Evolutionary conservation across 2,113 vertebrate species (phyloP).

Genomic region (Ornithorhynchus anatinus): DNA sequence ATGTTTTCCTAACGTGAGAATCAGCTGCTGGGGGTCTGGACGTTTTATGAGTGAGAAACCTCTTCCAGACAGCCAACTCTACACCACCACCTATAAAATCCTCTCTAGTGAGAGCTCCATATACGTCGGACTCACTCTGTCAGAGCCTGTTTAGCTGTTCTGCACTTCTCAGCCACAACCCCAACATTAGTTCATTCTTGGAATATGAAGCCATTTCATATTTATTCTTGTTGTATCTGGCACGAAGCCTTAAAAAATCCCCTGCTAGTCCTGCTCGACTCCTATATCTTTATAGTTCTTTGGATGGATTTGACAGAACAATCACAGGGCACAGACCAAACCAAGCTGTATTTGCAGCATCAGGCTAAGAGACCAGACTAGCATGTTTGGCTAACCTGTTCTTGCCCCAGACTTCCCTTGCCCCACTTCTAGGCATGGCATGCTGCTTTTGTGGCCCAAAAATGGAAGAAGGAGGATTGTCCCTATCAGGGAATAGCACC

Average conservation of each 20-base stretch:
- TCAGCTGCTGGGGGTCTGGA: slow-evolving; percentile 2
- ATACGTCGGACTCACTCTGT: neutral
- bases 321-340: slow-evolving; percentile 45
- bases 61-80: slow-evolving; percentile 10
- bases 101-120: neutral
- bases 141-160: slow-evolving; percentile 21
- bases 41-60: slow-evolving; percentile 22
- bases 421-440: too few relatives aligned
- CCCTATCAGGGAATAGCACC: too few relatives aligned
- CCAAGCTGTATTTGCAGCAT: slow-evolving; percentile 23
- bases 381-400: slow-evolving; percentile 10
- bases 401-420: too few relatives aligned
- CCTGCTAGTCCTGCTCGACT: slow-evolving; percentile 39
- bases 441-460: too few relatives aligned
- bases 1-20: slow-evolving; percentile 37
- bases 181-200: slow-evolving; percentile 53
- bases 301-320: slow-evolving; percentile 62
- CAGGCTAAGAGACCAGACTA: neutral
- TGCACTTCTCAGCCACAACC: slow-evolving; percentile 43
- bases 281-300: slow-evolving; percentile 56
- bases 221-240: slow-evolving; percentile 68
- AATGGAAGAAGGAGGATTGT: too few relatives aligned
- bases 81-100: neutral
- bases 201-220: slow-evolving; percentile 59
- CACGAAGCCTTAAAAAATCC: slow-evolving; percentile 53